Percentiles rank a stretch among this genome's conserved stretches.
Evolutionary conservation across 2,113 vertebrate species (phyloP).

Genomic region (Ctenomys sociabilis): DNA sequence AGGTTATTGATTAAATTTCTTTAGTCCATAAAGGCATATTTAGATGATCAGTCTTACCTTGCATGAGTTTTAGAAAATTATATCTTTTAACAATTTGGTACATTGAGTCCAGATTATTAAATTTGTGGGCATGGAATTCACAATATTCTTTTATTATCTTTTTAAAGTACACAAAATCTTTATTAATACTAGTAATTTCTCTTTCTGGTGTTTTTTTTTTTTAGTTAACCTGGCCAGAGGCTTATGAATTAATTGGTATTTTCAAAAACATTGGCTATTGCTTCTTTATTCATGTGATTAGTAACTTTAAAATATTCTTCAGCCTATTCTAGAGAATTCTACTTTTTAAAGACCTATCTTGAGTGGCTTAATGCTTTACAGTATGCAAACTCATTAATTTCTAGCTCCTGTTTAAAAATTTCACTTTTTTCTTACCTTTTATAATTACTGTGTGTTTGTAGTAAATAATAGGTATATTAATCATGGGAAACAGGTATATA

Average conservation of each 20-base stretch:
- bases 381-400: constrained; percentile 1
- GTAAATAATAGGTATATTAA: neutral
- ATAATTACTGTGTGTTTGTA: neutral
- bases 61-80: neutral
- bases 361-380: constrained; percentile 34
- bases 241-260: constrained; percentile 4
- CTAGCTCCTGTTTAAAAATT: neutral
- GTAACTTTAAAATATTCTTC: neutral
- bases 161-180: neutral
- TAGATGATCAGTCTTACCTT: neutral
- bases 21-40: neutral
- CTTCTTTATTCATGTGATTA: neutral
- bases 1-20: constrained; percentile 20
- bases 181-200: neutral
- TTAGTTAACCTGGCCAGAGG: constrained; percentile 5
- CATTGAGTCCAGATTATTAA: constrained; percentile 19
- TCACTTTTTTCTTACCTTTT: neutral
- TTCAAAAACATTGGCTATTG: constrained; percentile 15
- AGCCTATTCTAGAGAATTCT: neutral
- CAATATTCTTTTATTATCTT: neutral
- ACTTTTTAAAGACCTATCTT: neutral
- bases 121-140: neutral
- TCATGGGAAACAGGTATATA: neutral
- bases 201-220: neutral
- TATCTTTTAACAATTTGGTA: neutral